Evolutionary conservation across 1,140 invertebrate genomes (phyloP).

Genomic region (Apis florea): DNA sequence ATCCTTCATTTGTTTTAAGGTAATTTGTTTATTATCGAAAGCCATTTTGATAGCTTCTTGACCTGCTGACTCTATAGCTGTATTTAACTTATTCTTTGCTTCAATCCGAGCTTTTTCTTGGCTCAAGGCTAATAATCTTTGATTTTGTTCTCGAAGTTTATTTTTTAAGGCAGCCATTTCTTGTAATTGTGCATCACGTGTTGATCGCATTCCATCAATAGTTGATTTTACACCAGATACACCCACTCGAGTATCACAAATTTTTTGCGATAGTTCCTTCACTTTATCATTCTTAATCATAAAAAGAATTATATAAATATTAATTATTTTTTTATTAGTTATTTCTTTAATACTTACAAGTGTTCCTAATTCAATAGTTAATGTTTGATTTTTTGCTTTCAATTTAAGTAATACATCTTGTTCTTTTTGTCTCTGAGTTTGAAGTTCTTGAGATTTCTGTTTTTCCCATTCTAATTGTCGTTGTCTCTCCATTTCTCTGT

Average conservation of each 20-base stretch:
- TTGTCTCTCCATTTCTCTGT: conserved; percentile 95
- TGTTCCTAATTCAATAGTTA: conserved; percentile 90
- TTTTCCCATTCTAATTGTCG: conserved; percentile 98
- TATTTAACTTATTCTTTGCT: conserved; percentile 85
- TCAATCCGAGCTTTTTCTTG: conserved; percentile 92
- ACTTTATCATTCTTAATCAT: conserved; percentile 87
- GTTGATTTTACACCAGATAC: conserved; percentile 96
- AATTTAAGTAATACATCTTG: conserved; percentile 93
- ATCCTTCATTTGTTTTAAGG: conserved; percentile 91
- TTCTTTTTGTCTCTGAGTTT: conserved; percentile 91
- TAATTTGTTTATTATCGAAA: conserved; percentile 90
- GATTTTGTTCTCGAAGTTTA: conserved; percentile 91
- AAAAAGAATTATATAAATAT: conserved; percentile 10
- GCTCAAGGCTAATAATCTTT: conserved; percentile 87
- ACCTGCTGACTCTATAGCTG: conserved; percentile 78
- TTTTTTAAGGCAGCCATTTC: conserved; percentile 94
- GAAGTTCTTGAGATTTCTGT: conserved; percentile 92
- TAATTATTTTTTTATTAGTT: not conserved
- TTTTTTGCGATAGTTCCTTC: conserved; percentile 92
- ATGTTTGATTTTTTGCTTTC: conserved; percentile 93
- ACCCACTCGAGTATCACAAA: conserved; percentile 91
- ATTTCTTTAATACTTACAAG: conserved; percentile 78
- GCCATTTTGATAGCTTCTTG: conserved; percentile 85
- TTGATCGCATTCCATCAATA: conserved; percentile 97
- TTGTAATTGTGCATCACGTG: conserved; percentile 92